These are phyloP conservation scores for Sciurus niger DNA, from an alignment of 2,113 vertebrate species.

Conservation along the genomic window DNA sequence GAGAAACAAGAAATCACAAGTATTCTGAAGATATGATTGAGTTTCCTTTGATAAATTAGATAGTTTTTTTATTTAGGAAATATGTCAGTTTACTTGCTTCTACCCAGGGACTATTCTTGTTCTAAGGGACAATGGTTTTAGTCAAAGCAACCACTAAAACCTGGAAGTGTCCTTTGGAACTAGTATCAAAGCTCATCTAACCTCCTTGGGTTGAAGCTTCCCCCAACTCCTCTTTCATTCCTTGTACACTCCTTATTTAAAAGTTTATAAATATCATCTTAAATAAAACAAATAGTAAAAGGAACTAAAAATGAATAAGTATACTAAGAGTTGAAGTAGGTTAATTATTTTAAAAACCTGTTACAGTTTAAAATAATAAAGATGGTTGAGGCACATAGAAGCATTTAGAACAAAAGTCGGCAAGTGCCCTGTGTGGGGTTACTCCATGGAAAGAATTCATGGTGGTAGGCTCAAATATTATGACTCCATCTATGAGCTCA, in stretches of 20 bases:
- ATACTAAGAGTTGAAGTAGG: neutral
- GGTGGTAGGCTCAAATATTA: neutral
- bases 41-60: neutral
- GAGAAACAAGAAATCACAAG: neutral
- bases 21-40: neutral
- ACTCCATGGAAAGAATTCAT: neutral
- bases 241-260: neutral
- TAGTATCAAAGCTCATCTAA: neutral
- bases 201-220: neutral
- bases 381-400: neutral
- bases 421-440: neutral
- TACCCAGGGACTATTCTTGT: neutral
- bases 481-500: neutral
- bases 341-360: neutral
- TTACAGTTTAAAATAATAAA: conserved; percentile 32
- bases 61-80: neutral
- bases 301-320: neutral
- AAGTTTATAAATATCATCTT: neutral
- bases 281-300: neutral
- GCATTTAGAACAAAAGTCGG: neutral
- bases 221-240: neutral
- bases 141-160: neutral
- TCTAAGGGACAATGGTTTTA: neutral
- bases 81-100: neutral
- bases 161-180: neutral